phyloP scores from a whole-genome alignment of 2,113 vertebrate species.

The Mesitornis unicolor region DNA sequence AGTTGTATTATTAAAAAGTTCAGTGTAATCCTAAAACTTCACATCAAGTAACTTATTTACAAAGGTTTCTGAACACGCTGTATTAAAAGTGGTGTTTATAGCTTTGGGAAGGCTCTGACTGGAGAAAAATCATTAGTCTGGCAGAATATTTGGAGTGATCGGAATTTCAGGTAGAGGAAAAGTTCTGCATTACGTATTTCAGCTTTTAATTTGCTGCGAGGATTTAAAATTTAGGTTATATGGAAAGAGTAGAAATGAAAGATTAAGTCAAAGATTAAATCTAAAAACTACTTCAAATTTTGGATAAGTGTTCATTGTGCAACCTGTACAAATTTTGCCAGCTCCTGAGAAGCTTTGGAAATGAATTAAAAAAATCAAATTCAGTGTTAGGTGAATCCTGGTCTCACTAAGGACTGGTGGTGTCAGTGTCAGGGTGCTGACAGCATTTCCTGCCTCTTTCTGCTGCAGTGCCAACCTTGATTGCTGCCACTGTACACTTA shows the following conservation, averaged over 20 bases:
- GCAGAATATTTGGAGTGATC: not conserved
- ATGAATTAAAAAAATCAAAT: not conserved
- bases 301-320: not conserved
- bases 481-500: not conserved
- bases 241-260: not conserved
- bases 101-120: not conserved
- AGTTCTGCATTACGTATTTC: not conserved
- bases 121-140: not conserved
- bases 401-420: not conserved
- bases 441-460: not conserved
- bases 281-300: not conserved
- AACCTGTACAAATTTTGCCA: not conserved
- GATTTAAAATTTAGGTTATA: not conserved
- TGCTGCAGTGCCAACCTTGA: not conserved
- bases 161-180: not conserved
- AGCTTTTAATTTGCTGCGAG: not conserved
- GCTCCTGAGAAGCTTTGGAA: not conserved
- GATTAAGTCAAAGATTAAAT: not conserved
- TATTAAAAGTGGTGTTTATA: not conserved
- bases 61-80: not conserved
- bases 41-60: not conserved
- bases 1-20: slow-evolving; percentile 19
- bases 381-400: not conserved
- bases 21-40: not conserved
- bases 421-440: too few relatives aligned